These are phyloP conservation scores for Acanthococcus lagerstroemiae DNA, from an alignment of 2,888 invertebrate genomes.

Conservation along the genomic window DNA sequence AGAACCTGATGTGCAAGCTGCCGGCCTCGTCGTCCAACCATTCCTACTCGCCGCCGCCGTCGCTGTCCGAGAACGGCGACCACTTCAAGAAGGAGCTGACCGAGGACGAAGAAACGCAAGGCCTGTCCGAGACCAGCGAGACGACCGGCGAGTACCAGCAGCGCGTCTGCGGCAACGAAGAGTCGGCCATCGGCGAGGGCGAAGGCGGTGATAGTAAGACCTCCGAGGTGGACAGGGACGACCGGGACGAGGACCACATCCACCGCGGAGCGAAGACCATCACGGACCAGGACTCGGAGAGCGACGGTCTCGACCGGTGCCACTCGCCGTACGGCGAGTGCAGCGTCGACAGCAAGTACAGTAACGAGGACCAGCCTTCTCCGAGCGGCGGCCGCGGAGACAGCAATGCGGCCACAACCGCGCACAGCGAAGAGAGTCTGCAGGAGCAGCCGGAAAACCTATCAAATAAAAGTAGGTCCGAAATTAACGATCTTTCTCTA, in stretches of 20 bases:
- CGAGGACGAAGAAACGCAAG: conserved; percentile 14
- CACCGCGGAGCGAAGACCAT: conserved; percentile 39
- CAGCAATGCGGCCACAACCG: not conserved
- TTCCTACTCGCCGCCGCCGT: conserved; percentile 39
- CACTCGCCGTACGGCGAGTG: conserved; percentile 61
- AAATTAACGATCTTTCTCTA: conserved; percentile 43
- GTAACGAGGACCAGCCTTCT: conserved; percentile 54
- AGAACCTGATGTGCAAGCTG: conserved; percentile 42
- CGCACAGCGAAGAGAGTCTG: conserved; percentile 47
- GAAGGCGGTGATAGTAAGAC: not conserved
- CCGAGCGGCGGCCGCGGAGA: conserved; percentile 37
- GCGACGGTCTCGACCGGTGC: conserved; percentile 49
- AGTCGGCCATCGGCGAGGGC: too few species aligned
- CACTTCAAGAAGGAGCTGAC: not conserved
- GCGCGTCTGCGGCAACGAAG: not conserved
- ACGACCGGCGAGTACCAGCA: conserved; percentile 36
- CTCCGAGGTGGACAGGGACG: conserved; percentile 48
- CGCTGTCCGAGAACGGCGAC: conserved; percentile 36
- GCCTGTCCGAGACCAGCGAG: conserved; percentile 36
- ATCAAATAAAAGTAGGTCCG: conserved; percentile 47
- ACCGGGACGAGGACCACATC: conserved; percentile 45
- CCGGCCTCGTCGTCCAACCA: conserved; percentile 38
- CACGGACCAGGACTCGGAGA: conserved; percentile 49
- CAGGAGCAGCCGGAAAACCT: conserved; percentile 74
- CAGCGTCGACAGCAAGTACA: conserved; percentile 68